These are phyloP conservation scores for Merodon equestris DNA, from an alignment of 2,888 invertebrate genomes.

Conservation along the genomic window DNA sequence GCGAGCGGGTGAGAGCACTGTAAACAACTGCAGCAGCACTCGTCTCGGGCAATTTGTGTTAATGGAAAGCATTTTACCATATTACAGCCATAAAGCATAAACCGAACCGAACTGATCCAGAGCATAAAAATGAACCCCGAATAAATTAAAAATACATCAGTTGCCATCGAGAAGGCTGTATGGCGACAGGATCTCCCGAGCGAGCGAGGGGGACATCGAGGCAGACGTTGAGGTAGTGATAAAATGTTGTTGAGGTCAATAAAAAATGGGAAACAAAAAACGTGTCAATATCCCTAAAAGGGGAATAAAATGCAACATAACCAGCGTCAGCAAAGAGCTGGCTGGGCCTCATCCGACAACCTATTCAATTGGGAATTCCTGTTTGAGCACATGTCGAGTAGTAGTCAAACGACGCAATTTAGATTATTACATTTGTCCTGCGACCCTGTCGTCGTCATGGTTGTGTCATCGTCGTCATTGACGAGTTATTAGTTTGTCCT, in stretches of 20 bases:
- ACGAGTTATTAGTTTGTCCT: too few relatives aligned
- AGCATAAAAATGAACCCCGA: slow-evolving; percentile 61
- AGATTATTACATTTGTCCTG: slow-evolving; percentile 48
- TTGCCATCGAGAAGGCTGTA: too few relatives aligned
- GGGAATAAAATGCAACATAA: slow-evolving; percentile 53
- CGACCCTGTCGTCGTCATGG: slow-evolving; percentile 2
- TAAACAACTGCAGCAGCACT: neutral
- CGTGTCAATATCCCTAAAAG: slow-evolving; percentile 63
- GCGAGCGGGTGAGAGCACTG: too few relatives aligned
- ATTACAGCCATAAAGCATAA: slow-evolving; percentile 68
- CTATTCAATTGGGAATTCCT: slow-evolving; percentile 24
- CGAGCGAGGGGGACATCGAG: too few relatives aligned
- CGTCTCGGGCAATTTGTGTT: slow-evolving; percentile 63
- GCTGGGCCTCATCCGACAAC: neutral
- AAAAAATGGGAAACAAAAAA: slow-evolving; percentile 45
- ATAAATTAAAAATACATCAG: slow-evolving; percentile 63
- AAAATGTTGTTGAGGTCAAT: slow-evolving; percentile 53
- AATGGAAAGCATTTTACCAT: slow-evolving; percentile 68
- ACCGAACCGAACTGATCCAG: slow-evolving; percentile 42
- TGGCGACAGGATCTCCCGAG: too few relatives aligned
- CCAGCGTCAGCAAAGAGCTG: neutral
- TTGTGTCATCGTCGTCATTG: slow-evolving; percentile 1
- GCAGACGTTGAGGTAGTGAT: slow-evolving; percentile 36
- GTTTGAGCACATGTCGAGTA: slow-evolving; percentile 37
- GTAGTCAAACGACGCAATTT: slow-evolving; percentile 47